Percentiles rank a stretch among this genome's conserved stretches.
Conservation (phyloP, 2,888 invertebrate genomes). For the Tanypteryx hageni region DNA sequence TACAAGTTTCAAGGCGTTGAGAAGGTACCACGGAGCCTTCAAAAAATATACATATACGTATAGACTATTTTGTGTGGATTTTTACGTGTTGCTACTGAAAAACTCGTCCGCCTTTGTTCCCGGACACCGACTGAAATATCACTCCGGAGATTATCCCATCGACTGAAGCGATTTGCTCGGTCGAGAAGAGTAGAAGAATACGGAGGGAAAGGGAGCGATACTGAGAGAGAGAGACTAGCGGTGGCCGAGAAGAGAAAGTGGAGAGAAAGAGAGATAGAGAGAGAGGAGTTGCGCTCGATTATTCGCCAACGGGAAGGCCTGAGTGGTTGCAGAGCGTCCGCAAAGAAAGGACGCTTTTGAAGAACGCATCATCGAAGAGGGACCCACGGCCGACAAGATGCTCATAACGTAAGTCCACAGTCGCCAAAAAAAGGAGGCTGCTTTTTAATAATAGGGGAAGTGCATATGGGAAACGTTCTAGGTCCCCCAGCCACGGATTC, state of each 20-base stretch:
- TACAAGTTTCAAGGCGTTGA: no score
- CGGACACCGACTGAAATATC: no score
- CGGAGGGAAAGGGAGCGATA: neutral
- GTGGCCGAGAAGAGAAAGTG: slow-evolving; percentile 57
- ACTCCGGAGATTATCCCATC: no score
- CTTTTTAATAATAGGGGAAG: neutral
- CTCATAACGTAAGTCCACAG: slow-evolving; percentile 57
- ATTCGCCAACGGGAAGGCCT: slow-evolving; percentile 36
- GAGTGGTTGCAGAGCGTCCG: slow-evolving; percentile 9
- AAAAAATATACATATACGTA: no score
- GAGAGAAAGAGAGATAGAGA: neutral
- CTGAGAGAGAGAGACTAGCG: neutral
- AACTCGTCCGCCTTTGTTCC: no score
- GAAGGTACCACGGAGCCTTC: no score
- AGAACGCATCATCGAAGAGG: neutral
- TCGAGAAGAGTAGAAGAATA: neutral
- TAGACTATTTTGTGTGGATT: no score
- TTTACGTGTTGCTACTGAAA: no score
- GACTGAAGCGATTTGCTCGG: no score
- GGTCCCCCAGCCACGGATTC: no score
- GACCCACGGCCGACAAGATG: neutral
- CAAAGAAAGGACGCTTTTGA: neutral
- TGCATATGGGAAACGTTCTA: no score
- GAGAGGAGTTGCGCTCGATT: slow-evolving; percentile 50
- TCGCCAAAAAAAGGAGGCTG: neutral